Percentiles rank a stretch among this genome's conserved stretches.
phyloP scores from a whole-genome alignment of 2,113 vertebrate species.

The Burhinus bistriatus region DNA sequence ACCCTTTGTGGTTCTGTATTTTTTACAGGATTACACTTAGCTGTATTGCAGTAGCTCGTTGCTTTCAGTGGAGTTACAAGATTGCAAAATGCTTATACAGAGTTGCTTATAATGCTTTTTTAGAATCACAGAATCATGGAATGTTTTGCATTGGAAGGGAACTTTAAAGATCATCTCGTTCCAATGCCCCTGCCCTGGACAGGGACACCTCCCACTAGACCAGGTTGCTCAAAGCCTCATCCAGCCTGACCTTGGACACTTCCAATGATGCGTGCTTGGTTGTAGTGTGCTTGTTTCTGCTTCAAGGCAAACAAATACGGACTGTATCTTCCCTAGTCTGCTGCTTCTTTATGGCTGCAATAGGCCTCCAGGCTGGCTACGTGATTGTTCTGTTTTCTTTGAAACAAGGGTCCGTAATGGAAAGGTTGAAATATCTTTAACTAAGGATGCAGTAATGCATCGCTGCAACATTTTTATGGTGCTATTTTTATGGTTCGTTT shows the following conservation, averaged over 20 bases:
- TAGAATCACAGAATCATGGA: not conserved
- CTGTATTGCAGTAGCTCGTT: not conserved
- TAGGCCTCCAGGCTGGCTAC: not conserved
- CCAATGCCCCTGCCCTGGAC: accelerated
- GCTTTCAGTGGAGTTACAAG: not conserved
- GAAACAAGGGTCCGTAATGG: not conserved
- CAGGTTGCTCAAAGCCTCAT: not conserved
- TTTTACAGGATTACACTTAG: not conserved
- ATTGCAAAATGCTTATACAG: not conserved
- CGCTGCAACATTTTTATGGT: not conserved
- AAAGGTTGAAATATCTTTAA: conserved; percentile 19
- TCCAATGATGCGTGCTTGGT: not conserved
- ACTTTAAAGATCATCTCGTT: not conserved
- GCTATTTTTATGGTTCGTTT: conserved; percentile 55
- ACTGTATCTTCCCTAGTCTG: not conserved
- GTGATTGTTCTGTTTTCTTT: not conserved
- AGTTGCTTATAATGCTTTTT: not conserved
- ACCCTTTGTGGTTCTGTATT: not conserved
- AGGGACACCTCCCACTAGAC: not conserved
- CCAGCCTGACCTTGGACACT: not conserved
- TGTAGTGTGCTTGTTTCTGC: not conserved
- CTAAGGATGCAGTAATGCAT: not conserved
- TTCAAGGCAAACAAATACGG: not conserved
- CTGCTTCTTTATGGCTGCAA: not conserved
- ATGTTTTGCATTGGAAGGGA: not conserved